Base-by-base conservation (phyloP, 2,797 vertebrate genomes). In the Chromis chromis region DNA sequence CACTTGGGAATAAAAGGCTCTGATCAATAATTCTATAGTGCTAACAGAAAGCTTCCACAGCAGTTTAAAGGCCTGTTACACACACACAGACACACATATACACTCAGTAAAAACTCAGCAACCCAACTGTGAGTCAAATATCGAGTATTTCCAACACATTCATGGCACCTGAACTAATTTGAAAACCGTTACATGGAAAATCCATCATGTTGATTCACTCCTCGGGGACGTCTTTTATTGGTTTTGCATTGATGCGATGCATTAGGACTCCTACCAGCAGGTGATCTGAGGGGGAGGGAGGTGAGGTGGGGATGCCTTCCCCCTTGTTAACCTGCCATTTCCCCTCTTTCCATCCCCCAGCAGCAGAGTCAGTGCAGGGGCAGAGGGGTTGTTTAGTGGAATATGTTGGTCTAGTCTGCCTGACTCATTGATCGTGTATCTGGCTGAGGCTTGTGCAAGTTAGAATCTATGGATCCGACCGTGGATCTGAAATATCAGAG, bases 1-100 rank as follows among this genome's bases (percentile, higher is more conserved):
- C 63, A 74, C 62, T 36, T 52, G 31, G 70, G 57, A 76, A 63
- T 71, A 80, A 86, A 72, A 40, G 85, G 82, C 88, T 74, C 83
- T 90, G 91, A 96, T 97, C 94, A 83, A 96, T 96, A 96, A 76
- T 59, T 86, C 86, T 64, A 76, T 88, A 85, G 91, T 70, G 88
- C 94, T 95, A 96, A 96, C 91, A 91, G 90, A 92, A 94, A 89
- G 89, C 95, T 96, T 94, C 94, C 93, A 91, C 93, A 94, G 89
- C 88, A 76, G 81, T 87, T 89, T 92, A 94, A 94, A 95, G 93
- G 82, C 93, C 95, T 94, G 95, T 91, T 91, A 85, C 91, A 74
- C 82, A 80, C 63, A 55, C 21, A 36, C 44, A 54, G 17, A 62
- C 39, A 57, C 40, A 64, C 63, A 73, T 60, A 25, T 42, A 65